Percentiles rank a stretch among this genome's conserved stretches.
Conservation (phyloP, 2,797 vertebrate genomes). For the Eulemur rubriventer region DNA sequence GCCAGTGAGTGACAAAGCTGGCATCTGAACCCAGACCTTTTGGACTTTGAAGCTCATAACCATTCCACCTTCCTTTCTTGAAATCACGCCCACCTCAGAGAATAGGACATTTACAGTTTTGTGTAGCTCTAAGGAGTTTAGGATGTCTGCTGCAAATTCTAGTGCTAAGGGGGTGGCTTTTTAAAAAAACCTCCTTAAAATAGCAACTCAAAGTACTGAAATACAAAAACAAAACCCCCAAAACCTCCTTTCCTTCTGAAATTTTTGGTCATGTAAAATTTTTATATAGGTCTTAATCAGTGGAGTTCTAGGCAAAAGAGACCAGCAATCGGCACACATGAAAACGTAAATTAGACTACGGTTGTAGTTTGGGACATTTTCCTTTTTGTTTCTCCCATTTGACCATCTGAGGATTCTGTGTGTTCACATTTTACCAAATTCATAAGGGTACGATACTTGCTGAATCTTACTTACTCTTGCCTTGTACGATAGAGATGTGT, state of each 20-base stretch:
- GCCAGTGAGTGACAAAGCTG: neutral
- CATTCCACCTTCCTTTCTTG: neutral
- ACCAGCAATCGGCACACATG: neutral
- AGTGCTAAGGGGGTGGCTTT: neutral
- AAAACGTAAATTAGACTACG: neutral
- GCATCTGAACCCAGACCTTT: neutral
- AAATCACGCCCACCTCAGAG: neutral
- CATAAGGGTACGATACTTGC: neutral
- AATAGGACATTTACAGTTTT: neutral
- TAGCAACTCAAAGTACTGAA: neutral
- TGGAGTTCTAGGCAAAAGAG: neutral
- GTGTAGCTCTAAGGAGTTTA: neutral
- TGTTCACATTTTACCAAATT: neutral
- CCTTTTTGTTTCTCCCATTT: neutral
- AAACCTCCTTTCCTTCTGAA: neutral
- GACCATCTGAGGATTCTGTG: neutral
- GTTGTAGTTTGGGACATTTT: neutral
- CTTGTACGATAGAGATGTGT: accelerated
- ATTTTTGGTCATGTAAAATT: neutral
- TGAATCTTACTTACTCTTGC: neutral
- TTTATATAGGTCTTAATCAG: neutral
- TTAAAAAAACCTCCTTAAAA: neutral
- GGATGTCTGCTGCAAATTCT: neutral
- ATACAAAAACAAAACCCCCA: neutral
- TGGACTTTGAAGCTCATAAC: neutral